phyloP scores from a whole-genome alignment of 2,888 invertebrate species.

The Agrochola litura region DNA sequence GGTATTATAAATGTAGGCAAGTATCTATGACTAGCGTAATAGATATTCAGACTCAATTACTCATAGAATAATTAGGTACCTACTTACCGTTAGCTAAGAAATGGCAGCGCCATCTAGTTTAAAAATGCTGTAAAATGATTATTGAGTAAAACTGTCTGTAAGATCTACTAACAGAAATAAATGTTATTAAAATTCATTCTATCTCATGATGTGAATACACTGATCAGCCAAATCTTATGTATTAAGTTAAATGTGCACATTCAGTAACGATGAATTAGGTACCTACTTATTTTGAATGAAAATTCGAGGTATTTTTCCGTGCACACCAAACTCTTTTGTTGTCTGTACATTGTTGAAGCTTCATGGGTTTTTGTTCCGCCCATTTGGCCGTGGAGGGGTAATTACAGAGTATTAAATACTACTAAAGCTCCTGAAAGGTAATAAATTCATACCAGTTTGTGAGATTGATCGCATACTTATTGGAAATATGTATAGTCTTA shows the following conservation, averaged over 20 bases:
- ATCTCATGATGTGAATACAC: neutral
- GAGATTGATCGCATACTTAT: constrained; percentile 53
- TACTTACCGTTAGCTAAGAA: neutral
- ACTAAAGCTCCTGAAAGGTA: constrained; percentile 62
- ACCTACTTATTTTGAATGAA: neutral
- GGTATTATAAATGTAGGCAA: neutral
- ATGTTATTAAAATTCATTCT: neutral
- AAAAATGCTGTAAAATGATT: neutral
- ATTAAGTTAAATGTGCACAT: neutral
- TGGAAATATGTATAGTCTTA: constrained; percentile 49
- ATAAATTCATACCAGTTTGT: constrained; percentile 55
- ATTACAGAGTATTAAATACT: constrained; percentile 61
- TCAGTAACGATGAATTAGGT: neutral
- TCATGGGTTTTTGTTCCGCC: constrained; percentile 57
- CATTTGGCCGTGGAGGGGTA: constrained; percentile 47
- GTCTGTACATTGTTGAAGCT: constrained; percentile 57
- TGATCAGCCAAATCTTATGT: too few species aligned
- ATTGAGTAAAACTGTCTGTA: neutral
- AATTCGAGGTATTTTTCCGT: neutral
- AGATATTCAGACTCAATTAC: neutral
- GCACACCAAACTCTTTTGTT: constrained; percentile 37
- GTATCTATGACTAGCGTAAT: neutral
- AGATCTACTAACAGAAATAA: neutral
- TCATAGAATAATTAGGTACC: too few species aligned
- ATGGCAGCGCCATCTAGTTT: neutral